Evolutionary conservation across 1,140 invertebrate species (phyloP), one percentile per base, ranked within the genome.

Genomic region (Hestina assimilis): DNA sequence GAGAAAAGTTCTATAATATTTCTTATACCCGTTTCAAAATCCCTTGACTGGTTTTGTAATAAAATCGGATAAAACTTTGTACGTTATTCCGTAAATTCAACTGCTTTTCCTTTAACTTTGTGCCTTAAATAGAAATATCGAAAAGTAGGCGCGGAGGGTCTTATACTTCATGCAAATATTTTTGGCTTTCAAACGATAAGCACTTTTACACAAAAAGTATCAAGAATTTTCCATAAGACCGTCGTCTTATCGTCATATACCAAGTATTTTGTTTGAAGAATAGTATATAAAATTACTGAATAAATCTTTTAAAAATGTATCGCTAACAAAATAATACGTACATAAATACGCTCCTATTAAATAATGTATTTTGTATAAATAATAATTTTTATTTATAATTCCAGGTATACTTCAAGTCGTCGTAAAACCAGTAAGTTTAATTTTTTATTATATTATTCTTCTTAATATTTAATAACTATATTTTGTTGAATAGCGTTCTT

Each of bases 161-260:
- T 47, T 47, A 33, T 38, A 38, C 24, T 38, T 50, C 38, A 38
- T 50, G 46, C 12, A 38, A 50, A 50, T 50, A 17, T 50, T 33
- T 50, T 50, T 4, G 46, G 4, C 19, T 23, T 29, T 11, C 12
- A 17, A 6, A 4, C 1, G 19, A 47, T 47, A 47, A 33, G 20
- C 29, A 8, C 9, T 42, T 24, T 14, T 23, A 23, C 20, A 41
- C 11, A 12, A 42, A 40, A 42, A 42, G 20, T 11, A 23, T 42
- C 0, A 24, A 42, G 23, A 12, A 23, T 42, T 42, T 20, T 12
- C 4, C 19, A 7, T 11, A 42, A 42, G 20, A 26, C n/a, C n/a
- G n/a, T n/a, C 14, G 7, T 19, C 14, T n/a, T 38, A 38, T 17
- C 33, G 1, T 38, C 3, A 3, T 38, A 19, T 38, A 9, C 5